phyloP scores from a whole-genome alignment of 2,113 vertebrate genomes.

The Zapus hudsonius region DNA sequence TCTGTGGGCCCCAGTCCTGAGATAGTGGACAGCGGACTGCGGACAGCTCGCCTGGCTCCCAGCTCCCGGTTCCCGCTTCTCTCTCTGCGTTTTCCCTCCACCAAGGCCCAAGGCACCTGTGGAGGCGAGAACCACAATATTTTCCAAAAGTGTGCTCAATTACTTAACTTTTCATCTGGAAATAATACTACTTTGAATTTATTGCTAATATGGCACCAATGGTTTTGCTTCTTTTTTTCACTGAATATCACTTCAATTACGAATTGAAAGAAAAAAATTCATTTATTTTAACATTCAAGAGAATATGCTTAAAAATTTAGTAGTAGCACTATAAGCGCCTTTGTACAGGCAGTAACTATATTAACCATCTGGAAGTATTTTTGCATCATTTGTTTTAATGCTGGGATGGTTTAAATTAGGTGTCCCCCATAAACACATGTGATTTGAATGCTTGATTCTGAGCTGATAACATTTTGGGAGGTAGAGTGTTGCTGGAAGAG shows the following conservation, averaged over 20 bases:
- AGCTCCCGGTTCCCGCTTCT: too few species aligned
- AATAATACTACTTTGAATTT: slow-evolving; percentile 55
- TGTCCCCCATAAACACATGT: too few species aligned
- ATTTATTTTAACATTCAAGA: slow-evolving; percentile 47
- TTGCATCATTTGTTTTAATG: slow-evolving; percentile 14
- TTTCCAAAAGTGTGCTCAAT: slow-evolving; percentile 10
- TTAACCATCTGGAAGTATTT: not conserved
- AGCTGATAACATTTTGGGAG: too few species aligned
- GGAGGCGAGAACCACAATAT: too few species aligned
- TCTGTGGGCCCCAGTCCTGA: too few species aligned
- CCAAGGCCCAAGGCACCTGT: too few species aligned
- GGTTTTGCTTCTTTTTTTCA: not conserved
- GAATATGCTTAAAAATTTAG: not conserved
- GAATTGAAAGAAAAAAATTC: slow-evolving; percentile 44
- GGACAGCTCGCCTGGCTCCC: too few species aligned
- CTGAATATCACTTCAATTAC: slow-evolving; percentile 13
- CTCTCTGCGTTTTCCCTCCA: too few species aligned
- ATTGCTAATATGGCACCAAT: not conserved
- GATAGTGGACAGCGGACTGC: too few species aligned
- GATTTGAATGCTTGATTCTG: too few species aligned
- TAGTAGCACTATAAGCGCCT: not conserved
- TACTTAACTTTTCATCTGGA: not conserved
- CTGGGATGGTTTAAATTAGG: not conserved
- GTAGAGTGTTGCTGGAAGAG: too few species aligned
- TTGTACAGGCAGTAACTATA: not conserved